Evolutionary conservation across 2,888 invertebrate species (phyloP), one percentile per base, ranked within the genome.

Genomic region (Agriotes lineatus): DNA sequence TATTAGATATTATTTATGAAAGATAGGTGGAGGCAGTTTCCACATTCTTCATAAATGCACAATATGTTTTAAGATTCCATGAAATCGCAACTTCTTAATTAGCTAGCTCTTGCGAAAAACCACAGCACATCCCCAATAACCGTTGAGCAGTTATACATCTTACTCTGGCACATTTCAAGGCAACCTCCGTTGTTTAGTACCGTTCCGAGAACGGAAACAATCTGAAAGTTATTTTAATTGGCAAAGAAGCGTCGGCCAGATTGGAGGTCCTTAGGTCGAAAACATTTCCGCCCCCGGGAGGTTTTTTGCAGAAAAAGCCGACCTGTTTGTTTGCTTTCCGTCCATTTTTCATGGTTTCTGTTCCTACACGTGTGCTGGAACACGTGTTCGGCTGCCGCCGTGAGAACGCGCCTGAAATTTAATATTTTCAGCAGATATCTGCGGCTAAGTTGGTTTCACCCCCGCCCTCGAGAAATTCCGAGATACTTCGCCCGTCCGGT

Each of bases 361-460:
- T 61, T 69, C 52, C 33, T 54, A 30, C 72, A 74, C 74, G 72
- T 75, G 73, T 56, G 44, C 44, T 33, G 45, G 64, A 72, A 75
- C 76, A 76, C 76, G 76, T 76, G 76, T 74, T 74, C 67, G 64
- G 12, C 20, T 59, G 70, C 70, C 70, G 65, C 73, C 75, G 71
- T 76, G 75, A 75, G 75, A 73, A 75, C 72, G 70, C 68, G 71
- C 20, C 63, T 72, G 76, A 73, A 76, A 76, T 65, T 64, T 69
- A 74, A 76, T 76, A 74, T 74, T 74, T 76, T 74, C 50, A 30
- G 66, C 60, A 68, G 72, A 70, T 71, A 70, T 74, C 9, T 69
- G 68, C 57, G 60, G 30, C 63, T 54, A 39, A 50, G 42, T 39
- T 39, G 50, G 68, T 58, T 67, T 65, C 63, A 58, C 63, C 63